These are phyloP conservation scores for Mus pahari DNA, from an alignment of 2,113 vertebrate genomes.

Conservation along the genomic window DNA sequence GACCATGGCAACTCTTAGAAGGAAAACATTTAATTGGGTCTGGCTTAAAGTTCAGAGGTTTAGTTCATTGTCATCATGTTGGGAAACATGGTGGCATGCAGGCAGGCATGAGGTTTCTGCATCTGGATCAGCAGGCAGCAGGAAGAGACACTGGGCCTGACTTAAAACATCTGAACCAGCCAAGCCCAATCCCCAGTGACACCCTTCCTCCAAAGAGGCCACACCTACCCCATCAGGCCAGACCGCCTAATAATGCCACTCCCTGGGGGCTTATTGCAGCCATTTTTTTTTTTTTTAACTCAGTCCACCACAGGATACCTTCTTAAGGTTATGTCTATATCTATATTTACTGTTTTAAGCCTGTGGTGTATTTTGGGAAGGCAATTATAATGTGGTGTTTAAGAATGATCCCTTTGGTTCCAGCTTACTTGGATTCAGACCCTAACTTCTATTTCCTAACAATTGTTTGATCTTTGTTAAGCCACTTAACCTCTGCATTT, in stretches of 20 bases:
- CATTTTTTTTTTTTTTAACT: neutral
- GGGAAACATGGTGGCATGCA: rapidly evolving
- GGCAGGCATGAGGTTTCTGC: neutral
- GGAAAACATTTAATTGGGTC: neutral
- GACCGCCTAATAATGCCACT: neutral
- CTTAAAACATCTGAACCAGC: neutral
- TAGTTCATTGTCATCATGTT: neutral
- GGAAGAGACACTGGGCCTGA: neutral
- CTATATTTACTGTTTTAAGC: neutral
- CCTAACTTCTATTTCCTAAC: neutral
- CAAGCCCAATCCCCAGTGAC: neutral
- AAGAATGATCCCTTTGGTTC: neutral
- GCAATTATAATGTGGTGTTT: neutral
- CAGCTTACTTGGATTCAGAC: neutral
- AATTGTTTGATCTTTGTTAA: constrained; percentile 1
- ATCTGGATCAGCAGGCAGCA: neutral
- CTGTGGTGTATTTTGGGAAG: neutral
- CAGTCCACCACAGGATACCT: neutral
- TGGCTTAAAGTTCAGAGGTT: neutral
- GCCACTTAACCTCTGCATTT: neutral
- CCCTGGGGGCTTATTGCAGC: too few relatives aligned
- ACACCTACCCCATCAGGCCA: neutral
- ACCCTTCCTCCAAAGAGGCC: neutral
- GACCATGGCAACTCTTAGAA: neutral
- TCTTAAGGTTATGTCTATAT: neutral